Evolutionary conservation across 2,888 invertebrate species (phyloP).

Genomic region (Catocala sponsa): DNA sequence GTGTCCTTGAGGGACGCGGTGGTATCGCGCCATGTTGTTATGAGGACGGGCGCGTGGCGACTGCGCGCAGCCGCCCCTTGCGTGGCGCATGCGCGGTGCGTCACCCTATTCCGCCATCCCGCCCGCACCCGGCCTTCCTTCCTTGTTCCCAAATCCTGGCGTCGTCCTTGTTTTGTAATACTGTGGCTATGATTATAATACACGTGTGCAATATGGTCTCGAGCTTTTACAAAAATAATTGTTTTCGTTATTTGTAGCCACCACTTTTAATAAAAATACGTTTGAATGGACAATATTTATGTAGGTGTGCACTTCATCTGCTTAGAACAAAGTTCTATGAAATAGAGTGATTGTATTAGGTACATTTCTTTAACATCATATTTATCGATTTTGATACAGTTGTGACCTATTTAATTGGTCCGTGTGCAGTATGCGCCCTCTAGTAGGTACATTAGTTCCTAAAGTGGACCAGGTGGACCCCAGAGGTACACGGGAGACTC

Average conservation of each 20-base stretch:
- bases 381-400: too few species aligned
- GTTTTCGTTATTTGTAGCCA: background rate
- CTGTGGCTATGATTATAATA: conserved; percentile 1
- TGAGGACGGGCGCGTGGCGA: conserved; percentile 84
- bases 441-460: too few species aligned
- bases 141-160: conserved; percentile 53
- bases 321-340: background rate
- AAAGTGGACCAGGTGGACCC: too few species aligned
- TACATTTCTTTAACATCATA: too few species aligned
- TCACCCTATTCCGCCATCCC: conserved; percentile 74
- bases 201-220: conserved; percentile 1
- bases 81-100: conserved; percentile 77
- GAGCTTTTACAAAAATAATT: background rate
- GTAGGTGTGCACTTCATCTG: too few species aligned
- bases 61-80: conserved; percentile 81
- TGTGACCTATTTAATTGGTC: too few species aligned
- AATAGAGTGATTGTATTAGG: too few species aligned
- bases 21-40: conserved; percentile 76
- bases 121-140: conserved; percentile 55
- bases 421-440: too few species aligned
- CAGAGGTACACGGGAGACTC: too few species aligned
- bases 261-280: background rate
- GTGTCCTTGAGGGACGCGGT: conserved; percentile 78
- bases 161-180: conserved; percentile 29
- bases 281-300: too few species aligned